A percentile compares a stretch with the other conserved stretches of the same genome.
These are phyloP conservation scores for Phyto melanocephala DNA, from an alignment of 2,888 invertebrate genomes.

Conservation along the genomic window DNA sequence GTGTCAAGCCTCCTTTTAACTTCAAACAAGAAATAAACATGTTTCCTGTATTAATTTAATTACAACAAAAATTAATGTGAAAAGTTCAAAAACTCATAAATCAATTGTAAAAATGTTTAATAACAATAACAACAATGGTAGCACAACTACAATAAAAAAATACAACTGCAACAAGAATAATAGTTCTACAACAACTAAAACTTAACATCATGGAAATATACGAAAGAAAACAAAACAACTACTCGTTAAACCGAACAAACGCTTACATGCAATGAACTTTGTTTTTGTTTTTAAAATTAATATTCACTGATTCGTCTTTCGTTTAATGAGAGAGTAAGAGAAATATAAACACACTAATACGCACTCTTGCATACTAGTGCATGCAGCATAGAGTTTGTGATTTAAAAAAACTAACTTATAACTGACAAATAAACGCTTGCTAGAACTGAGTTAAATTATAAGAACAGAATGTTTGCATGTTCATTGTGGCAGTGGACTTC, in stretches of 20 bases:
- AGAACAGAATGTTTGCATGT: slow-evolving; percentile 7
- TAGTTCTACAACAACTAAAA: background rate
- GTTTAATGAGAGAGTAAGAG: background rate
- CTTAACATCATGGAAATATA: slow-evolving; percentile 26
- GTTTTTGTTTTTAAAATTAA: slow-evolving; percentile 36
- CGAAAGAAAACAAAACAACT: slow-evolving; percentile 5
- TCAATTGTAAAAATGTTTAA: slow-evolving; percentile 44
- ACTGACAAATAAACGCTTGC: background rate
- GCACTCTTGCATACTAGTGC: too few relatives aligned
- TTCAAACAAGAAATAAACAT: slow-evolving; percentile 48
- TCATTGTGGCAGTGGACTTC: background rate
- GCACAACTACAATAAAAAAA: background rate
- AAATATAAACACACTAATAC: background rate
- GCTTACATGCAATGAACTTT: background rate
- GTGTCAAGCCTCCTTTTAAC: slow-evolving; percentile 39
- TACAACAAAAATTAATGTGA: slow-evolving; percentile 56
- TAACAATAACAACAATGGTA: background rate
- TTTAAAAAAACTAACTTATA: too few relatives aligned
- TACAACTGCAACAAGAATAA: background rate
- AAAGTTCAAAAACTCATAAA: slow-evolving; percentile 60
- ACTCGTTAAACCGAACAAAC: background rate
- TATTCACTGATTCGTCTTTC: slow-evolving; percentile 16
- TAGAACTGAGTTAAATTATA: background rate
- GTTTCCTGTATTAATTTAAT: slow-evolving; percentile 58
- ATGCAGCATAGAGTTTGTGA: too few relatives aligned